Conservation (phyloP, 2,797 vertebrate species). For the Holocentrus rufus region DNA sequence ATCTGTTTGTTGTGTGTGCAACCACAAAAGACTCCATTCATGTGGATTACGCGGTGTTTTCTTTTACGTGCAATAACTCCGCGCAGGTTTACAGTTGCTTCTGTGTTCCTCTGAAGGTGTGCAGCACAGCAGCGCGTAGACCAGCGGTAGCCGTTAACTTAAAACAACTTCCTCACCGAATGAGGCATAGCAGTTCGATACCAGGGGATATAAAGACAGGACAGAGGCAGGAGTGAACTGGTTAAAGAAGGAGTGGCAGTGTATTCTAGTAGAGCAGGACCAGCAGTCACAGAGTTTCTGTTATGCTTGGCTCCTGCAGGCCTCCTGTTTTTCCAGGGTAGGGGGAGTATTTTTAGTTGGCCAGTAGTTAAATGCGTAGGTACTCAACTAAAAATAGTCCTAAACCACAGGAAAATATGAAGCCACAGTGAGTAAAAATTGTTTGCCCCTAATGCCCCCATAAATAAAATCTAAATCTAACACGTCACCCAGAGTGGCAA, state of each 20-base stretch:
- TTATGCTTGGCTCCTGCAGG: constrained; percentile 75
- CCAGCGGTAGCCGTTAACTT: constrained; percentile 69
- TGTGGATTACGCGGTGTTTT: constrained; percentile 60
- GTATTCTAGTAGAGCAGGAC: constrained; percentile 72
- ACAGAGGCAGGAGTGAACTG: constrained; percentile 65
- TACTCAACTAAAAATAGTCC: constrained; percentile 81
- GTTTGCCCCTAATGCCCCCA: constrained; percentile 69
- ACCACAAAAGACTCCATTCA: constrained; percentile 78
- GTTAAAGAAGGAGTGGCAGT: constrained; percentile 72
- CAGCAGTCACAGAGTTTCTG: constrained; percentile 74
- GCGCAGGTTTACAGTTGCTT: constrained; percentile 73
- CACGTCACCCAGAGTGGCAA: constrained; percentile 68
- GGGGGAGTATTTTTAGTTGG: constrained; percentile 82
- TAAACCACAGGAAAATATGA: constrained; percentile 80
- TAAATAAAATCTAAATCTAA: constrained; percentile 75
- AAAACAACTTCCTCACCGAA: constrained; percentile 76
- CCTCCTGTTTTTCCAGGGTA: constrained; percentile 81
- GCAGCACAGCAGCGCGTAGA: constrained; percentile 52
- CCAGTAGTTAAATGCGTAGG: constrained; percentile 79
- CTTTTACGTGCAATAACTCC: constrained; percentile 65
- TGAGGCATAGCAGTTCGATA: constrained; percentile 56
- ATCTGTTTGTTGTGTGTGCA: constrained; percentile 74
- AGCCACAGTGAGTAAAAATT: constrained; percentile 77
- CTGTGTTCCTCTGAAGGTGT: constrained; percentile 74
- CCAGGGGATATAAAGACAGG: constrained; percentile 60